A percentile compares a stretch with the other conserved stretches of the same genome.
phyloP scores from a whole-genome alignment of 2,797 vertebrate genomes.

The Paratrypauchen microcephalus region DNA sequence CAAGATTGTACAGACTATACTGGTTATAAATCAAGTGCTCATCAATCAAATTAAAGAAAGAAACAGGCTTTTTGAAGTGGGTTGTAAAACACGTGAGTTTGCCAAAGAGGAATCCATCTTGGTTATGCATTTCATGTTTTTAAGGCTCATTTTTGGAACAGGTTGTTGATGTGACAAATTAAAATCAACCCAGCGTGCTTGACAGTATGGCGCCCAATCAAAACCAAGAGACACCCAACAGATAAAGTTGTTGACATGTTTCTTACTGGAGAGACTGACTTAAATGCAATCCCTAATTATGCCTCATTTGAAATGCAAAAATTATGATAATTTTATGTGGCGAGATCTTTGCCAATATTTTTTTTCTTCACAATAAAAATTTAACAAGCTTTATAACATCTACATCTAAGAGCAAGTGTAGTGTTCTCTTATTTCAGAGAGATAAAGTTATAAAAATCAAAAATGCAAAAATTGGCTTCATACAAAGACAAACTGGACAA shows the following conservation, averaged over 20 bases:
- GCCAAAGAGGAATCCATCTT: neutral
- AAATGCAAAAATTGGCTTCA: neutral
- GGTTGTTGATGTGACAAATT: constrained; percentile 5
- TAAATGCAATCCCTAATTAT: constrained; percentile 18
- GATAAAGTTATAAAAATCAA: neutral
- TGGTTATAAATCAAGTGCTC: constrained; percentile 2
- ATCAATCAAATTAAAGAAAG: neutral
- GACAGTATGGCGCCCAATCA: constrained; percentile 11
- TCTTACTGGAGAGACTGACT: constrained; percentile 15
- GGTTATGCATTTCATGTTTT: neutral
- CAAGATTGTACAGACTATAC: neutral
- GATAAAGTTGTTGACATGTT: constrained; percentile 16
- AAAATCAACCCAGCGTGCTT: constrained; percentile 14
- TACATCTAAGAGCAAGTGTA: neutral
- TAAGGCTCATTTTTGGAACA: constrained; percentile 2
- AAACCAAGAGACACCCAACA: constrained; percentile 14
- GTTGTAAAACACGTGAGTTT: neutral
- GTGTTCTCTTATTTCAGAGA: neutral
- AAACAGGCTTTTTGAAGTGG: neutral
- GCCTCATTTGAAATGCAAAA: constrained; percentile 14
- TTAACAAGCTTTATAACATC: neutral
- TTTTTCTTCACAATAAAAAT: neutral
- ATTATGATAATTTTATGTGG: constrained; percentile 1
- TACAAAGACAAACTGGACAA: neutral
- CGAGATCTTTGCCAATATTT: neutral